phyloP scores from a whole-genome alignment of 2,888 invertebrate genomes.

The Thereva unica region DNA sequence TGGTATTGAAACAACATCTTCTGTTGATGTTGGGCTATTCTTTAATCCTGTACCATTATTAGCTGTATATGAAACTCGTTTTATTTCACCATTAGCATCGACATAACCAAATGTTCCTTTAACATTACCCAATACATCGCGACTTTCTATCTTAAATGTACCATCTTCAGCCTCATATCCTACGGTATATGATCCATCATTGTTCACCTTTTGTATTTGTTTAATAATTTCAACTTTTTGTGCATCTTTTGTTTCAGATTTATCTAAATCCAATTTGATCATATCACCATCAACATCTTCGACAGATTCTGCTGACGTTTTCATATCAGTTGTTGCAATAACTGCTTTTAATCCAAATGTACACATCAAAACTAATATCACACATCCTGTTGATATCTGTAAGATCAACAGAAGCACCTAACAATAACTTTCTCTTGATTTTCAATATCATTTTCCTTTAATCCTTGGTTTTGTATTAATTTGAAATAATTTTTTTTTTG shows the following conservation, averaged over 20 bases:
- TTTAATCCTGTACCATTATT: conserved; percentile 60
- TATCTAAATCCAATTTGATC: conserved; percentile 60
- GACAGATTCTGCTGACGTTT: conserved; percentile 44
- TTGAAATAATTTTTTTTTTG: too few species aligned
- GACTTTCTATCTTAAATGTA: conserved; percentile 81
- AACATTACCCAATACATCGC: conserved; percentile 77
- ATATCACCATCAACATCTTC: conserved; percentile 53
- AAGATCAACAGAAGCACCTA: conserved; percentile 43
- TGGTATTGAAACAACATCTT: conserved; percentile 52
- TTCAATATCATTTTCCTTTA: too few species aligned
- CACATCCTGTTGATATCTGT: conserved; percentile 47
- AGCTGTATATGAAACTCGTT: conserved; percentile 74
- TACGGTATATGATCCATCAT: conserved; percentile 82
- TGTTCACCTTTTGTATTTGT: conserved; percentile 78
- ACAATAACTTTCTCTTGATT: conserved; percentile 32
- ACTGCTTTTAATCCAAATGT: conserved; percentile 41
- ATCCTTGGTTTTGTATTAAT: too few species aligned
- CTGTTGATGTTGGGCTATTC: conserved; percentile 47
- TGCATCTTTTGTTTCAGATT: conserved; percentile 68
- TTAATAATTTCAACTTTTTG: conserved; percentile 77
- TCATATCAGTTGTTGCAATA: conserved; percentile 33
- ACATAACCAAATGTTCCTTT: conserved; percentile 84
- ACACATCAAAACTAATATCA: conserved; percentile 45
- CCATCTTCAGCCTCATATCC: conserved; percentile 86
- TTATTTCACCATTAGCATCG: conserved; percentile 75